These are phyloP conservation scores for Zhengitettix transpicula DNA, from an alignment of 2,888 invertebrate species.

Conservation along the genomic window DNA sequence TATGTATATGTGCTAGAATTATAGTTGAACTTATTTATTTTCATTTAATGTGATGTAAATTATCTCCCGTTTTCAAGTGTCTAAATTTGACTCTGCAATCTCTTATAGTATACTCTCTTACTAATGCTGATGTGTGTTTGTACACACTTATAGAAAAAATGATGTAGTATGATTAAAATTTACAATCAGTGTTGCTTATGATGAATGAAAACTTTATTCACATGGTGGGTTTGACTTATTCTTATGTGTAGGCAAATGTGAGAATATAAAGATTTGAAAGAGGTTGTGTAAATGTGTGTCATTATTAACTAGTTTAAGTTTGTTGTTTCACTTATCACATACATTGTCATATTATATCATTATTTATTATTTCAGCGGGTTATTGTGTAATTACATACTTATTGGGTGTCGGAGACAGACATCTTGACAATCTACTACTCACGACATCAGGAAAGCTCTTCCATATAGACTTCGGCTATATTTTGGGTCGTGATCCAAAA, in stretches of 20 bases:
- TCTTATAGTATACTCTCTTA: no score
- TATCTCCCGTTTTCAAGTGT: not conserved
- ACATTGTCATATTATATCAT: no score
- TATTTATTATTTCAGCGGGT: conserved; percentile 43
- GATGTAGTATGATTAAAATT: no score
- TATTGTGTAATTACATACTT: conserved; percentile 98
- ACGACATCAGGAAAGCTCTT: conserved; percentile 82
- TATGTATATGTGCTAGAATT: conserved; percentile 23
- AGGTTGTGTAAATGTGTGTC: not conserved
- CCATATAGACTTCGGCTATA: conserved; percentile 97
- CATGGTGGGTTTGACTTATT: not conserved
- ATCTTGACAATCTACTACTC: conserved; percentile 89
- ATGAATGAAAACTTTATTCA: no score
- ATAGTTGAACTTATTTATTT: no score
- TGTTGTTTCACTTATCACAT: no score
- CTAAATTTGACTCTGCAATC: not conserved
- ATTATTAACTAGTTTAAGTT: not conserved
- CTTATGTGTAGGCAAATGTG: no score
- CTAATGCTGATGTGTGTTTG: no score
- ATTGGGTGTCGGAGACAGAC: conserved; percentile 92
- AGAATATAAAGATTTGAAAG: not conserved
- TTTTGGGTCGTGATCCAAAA: conserved; percentile 94
- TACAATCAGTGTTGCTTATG: no score
- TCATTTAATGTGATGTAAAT: no score
- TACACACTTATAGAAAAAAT: no score